A percentile compares a stretch with the other conserved stretches of the same genome.
Evolutionary conservation across 2,113 vertebrate species (phyloP).

Genomic region (Cnemophilus loriae): DNA sequence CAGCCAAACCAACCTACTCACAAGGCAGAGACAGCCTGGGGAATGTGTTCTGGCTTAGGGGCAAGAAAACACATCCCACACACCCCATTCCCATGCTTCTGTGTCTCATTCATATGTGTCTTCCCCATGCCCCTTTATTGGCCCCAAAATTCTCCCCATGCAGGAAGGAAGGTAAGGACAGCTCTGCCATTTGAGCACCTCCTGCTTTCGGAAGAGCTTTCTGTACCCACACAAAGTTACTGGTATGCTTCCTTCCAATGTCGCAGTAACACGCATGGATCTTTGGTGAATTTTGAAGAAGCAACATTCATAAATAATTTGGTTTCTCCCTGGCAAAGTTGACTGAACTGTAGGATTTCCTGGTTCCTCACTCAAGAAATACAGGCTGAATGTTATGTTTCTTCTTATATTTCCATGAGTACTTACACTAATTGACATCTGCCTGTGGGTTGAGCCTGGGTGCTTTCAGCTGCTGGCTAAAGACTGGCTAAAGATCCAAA

Average conservation of each 20-base stretch:
- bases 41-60: background rate
- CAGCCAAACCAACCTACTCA: background rate
- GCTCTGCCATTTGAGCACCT: background rate
- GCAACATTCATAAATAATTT: background rate
- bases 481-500: background rate
- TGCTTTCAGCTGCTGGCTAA: background rate
- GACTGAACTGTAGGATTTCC: background rate
- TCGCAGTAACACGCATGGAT: accelerated
- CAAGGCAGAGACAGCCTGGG: background rate
- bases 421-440: background rate
- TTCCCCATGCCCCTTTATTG: accelerated
- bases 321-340: background rate
- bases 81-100: background rate
- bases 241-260: background rate
- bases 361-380: background rate
- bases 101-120: background rate
- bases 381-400: background rate
- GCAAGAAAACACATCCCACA: background rate
- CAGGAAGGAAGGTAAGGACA: background rate
- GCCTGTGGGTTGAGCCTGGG: background rate
- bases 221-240: background rate
- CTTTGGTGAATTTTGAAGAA: background rate
- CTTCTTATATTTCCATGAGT: background rate
- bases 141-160: background rate
- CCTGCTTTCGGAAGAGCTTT: background rate